These are phyloP conservation scores for Thecophora atra DNA, from an alignment of 2,888 invertebrate species.

Conservation along the genomic window DNA sequence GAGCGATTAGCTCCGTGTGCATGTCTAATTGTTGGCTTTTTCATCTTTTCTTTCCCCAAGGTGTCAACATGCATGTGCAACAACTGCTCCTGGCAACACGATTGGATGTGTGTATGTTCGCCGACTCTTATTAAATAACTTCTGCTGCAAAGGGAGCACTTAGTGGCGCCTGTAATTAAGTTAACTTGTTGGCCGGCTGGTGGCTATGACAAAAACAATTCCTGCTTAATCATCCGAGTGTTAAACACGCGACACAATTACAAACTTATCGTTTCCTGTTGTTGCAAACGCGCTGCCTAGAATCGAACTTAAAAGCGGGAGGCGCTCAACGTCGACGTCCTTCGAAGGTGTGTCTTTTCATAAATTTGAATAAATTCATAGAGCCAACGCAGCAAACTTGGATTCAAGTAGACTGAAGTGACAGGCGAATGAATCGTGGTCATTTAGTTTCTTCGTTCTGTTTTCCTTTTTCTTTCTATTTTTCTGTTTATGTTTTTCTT, in stretches of 20 bases:
- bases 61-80: constrained; percentile 23
- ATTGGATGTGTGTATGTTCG: too few species aligned
- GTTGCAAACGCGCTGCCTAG: not conserved
- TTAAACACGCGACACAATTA: constrained; percentile 36
- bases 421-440: not conserved
- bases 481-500: constrained; percentile 2
- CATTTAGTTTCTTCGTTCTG: not conserved
- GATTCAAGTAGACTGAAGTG: not conserved
- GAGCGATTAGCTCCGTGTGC: constrained; percentile 12
- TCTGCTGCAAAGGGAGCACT: not conserved
- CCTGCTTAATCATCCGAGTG: constrained; percentile 30
- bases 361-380: not conserved
- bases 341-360: not conserved
- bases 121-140: not conserved
- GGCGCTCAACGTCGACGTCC: not conserved
- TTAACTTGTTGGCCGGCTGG: constrained; percentile 21
- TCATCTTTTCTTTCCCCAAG: not conserved
- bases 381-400: not conserved
- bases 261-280: constrained; percentile 33
- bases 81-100: constrained; percentile 8
- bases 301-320: not conserved
- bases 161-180: constrained; percentile 22
- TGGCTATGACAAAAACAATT: not conserved
- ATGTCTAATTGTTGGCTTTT: constrained; percentile 2
- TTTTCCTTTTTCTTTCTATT: not conserved